Percentiles rank a stretch among this genome's conserved stretches.
These are phyloP conservation scores for Callaeas wilsoni DNA, from an alignment of 2,113 vertebrate genomes.

Conservation along the genomic window DNA sequence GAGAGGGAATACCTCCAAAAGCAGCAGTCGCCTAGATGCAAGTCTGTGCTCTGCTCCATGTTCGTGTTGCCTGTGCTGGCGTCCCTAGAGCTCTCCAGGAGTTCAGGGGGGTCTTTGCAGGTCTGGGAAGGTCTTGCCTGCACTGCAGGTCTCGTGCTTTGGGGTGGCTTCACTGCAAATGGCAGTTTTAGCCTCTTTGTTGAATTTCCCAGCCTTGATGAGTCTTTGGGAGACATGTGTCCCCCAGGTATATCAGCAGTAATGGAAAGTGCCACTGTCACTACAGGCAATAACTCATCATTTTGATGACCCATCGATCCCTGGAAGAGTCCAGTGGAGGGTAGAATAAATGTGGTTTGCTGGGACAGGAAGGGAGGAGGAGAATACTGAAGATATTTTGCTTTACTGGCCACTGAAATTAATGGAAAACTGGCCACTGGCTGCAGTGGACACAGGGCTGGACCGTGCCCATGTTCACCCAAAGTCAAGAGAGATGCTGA, in stretches of 20 bases:
- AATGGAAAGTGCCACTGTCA: conserved; percentile 62
- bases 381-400: not conserved
- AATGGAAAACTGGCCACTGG: not conserved
- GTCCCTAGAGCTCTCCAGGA: not conserved
- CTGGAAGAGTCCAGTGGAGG: not conserved
- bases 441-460: not conserved
- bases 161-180: not conserved
- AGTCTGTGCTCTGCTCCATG: not conserved
- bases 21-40: not conserved
- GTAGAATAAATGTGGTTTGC: conserved; percentile 22
- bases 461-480: not conserved
- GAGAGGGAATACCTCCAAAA: not conserved
- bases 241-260: conserved; percentile 42
- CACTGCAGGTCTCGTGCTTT: not conserved
- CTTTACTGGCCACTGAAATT: not conserved
- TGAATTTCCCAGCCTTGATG: conserved; percentile 37
- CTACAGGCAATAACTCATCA: conserved; percentile 56
- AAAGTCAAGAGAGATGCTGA: not conserved
- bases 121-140: not conserved
- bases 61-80: fast-evolving
- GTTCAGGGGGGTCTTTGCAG: not conserved
- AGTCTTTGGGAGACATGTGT: conserved; percentile 48
- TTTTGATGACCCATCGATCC: conserved; percentile 50
- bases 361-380: not conserved
- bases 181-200: not conserved